Conservation (phyloP, 1,140 invertebrate genomes). For the Caenorhabditis inopinata region DNA sequence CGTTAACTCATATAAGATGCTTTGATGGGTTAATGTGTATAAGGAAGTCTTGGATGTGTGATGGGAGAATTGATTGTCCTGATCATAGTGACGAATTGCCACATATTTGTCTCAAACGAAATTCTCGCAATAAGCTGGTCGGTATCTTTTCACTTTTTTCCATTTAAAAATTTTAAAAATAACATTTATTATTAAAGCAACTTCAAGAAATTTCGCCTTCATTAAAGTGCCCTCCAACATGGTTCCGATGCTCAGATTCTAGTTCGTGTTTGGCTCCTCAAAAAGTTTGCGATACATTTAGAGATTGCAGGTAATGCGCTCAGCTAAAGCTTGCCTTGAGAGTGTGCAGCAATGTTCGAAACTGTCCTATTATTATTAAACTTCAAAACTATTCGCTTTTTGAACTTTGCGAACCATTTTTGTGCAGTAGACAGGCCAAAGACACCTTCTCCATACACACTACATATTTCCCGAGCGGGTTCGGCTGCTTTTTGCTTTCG, state of each 20-base stretch:
- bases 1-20: constrained; percentile 15
- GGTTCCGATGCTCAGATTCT: constrained; percentile 4
- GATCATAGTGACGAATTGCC: constrained; percentile 26
- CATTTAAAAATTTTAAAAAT: not conserved
- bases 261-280: not conserved
- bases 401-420: too few species aligned
- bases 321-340: too few species aligned
- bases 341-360: too few species aligned
- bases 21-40: constrained; percentile 35
- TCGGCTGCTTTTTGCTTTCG: too few species aligned
- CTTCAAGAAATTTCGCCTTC: not conserved
- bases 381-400: too few species aligned
- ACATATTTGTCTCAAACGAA: constrained; percentile 18
- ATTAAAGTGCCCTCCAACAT: not conserved
- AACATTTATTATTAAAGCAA: not conserved
- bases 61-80: constrained; percentile 37
- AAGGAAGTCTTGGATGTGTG: constrained; percentile 36
- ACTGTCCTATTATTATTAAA: too few species aligned
- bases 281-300: not conserved
- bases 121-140: not conserved
- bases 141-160: not conserved
- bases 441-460: too few species aligned
- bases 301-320: constrained; percentile 22
- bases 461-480: too few species aligned
- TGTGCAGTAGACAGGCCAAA: too few species aligned